A percentile compares a stretch with the other conserved stretches of the same genome.
Evolutionary conservation across 2,113 vertebrate genomes (phyloP).

Genomic region (Hippocampus comes): DNA sequence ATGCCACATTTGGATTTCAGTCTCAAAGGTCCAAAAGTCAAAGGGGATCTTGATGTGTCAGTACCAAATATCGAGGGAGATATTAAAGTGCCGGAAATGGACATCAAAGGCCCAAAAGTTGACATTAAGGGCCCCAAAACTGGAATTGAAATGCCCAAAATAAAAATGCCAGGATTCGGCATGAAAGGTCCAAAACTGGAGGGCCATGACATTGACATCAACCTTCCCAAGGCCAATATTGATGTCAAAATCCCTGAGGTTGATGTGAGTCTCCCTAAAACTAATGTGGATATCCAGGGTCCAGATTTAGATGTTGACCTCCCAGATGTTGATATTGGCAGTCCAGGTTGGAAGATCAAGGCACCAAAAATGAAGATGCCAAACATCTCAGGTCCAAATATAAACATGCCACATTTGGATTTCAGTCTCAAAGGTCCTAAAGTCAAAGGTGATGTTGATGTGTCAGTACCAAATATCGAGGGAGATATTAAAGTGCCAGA

Average conservation of each 20-base stretch:
- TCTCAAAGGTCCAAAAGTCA: too few species aligned
- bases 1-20: too few species aligned
- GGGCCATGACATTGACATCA: conserved; percentile 7
- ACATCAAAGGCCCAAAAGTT: too few species aligned
- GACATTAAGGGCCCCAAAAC: too few species aligned
- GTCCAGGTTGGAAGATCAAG: conserved; percentile 9
- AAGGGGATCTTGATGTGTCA: too few species aligned
- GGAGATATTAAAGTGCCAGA: neutral
- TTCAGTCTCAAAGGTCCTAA: conserved; percentile 1
- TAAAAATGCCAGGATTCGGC: conserved; percentile 1
- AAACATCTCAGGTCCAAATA: conserved; percentile 3
- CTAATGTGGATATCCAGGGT: conserved; percentile 6
- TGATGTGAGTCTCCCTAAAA: neutral
- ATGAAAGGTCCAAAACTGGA: conserved; percentile 9
- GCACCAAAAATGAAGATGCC: conserved; percentile 13
- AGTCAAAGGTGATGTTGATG: conserved; percentile 18
- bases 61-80: too few species aligned
- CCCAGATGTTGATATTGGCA: conserved; percentile 7
- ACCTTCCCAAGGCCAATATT: neutral
- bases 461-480: conserved; percentile 10
- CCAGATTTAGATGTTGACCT: neutral
- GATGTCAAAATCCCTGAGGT: neutral
- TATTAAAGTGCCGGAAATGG: too few species aligned
- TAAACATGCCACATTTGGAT: conserved; percentile 43
- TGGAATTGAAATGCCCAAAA: too few species aligned